Percentiles rank a stretch among this genome's conserved stretches.
phyloP scores from a whole-genome alignment of 2,797 vertebrate species.

The Chaetodon trifasciatus region DNA sequence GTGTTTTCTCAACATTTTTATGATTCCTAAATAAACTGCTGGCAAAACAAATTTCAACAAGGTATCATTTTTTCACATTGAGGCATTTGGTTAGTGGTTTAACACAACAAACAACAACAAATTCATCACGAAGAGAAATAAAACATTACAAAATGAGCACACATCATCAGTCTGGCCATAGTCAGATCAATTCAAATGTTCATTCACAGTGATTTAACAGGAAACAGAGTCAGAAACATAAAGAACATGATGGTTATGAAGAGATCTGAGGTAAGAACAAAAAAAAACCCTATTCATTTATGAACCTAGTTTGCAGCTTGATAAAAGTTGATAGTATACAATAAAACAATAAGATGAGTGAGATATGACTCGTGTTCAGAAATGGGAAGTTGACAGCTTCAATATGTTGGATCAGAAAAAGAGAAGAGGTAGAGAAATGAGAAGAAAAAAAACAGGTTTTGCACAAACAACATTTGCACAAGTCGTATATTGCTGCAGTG shows the following conservation, averaged over 20 bases:
- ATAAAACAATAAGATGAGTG: neutral
- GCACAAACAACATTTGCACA: constrained; percentile 50
- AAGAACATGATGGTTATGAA: neutral
- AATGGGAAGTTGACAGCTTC: neutral
- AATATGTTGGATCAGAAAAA: constrained; percentile 15
- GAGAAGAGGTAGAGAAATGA: constrained; percentile 7
- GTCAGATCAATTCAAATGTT: neutral
- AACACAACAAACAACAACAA: neutral
- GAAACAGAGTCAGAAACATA: neutral
- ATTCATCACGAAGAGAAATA: neutral
- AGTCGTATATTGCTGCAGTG: constrained; percentile 68
- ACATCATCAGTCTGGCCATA: neutral
- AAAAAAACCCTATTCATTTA: neutral
- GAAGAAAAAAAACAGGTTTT: constrained; percentile 21
- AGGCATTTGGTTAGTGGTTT: neutral
- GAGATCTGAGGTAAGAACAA: neutral
- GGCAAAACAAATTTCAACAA: neutral
- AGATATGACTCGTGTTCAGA: neutral
- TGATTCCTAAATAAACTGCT: neutral
- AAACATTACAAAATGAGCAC: neutral
- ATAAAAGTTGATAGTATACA: constrained; percentile 1
- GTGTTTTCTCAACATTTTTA: neutral
- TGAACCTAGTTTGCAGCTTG: neutral
- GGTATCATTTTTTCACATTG: no score
- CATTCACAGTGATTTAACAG: neutral